Evolutionary conservation across 2,888 invertebrate genomes (phyloP).

Genomic region (Sarcophaga variegata): DNA sequence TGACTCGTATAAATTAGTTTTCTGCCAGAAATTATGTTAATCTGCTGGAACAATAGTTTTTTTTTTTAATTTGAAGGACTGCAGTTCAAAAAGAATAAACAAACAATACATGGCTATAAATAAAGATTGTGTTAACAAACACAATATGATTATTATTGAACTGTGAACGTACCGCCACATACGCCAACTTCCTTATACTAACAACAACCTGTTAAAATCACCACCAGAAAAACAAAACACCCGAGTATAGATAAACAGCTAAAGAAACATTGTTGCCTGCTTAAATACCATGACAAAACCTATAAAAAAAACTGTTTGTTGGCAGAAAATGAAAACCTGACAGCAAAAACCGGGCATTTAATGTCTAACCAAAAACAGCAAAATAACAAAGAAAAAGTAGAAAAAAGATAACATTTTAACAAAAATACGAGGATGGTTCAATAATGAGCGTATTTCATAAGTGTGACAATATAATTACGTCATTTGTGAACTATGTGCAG

Average conservation of each 20-base stretch:
- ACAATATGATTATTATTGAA: not conserved
- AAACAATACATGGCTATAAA: not conserved
- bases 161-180: no score
- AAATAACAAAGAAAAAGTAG: constrained; percentile 4
- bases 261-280: constrained; percentile 39
- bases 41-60: not conserved
- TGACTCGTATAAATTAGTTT: not conserved
- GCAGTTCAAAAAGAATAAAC: not conserved
- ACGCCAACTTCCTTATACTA: constrained; percentile 38
- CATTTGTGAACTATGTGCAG: no score
- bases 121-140: not conserved
- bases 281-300: constrained; percentile 34
- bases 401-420: constrained; percentile 6
- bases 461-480: no score
- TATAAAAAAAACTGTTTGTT: constrained; percentile 13
- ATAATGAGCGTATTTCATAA: no score
- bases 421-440: not conserved
- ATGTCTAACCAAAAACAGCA: constrained; percentile 17
- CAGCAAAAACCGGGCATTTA: constrained; percentile 26
- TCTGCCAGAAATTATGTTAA: not conserved
- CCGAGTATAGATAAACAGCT: constrained; percentile 3
- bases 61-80: not conserved
- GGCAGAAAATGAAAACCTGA: constrained; percentile 29
- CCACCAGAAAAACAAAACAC: constrained; percentile 26
- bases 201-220: not conserved